Base-by-base conservation (phyloP, 2,113 vertebrate genomes). In the Alaudala cheleensis region DNA sequence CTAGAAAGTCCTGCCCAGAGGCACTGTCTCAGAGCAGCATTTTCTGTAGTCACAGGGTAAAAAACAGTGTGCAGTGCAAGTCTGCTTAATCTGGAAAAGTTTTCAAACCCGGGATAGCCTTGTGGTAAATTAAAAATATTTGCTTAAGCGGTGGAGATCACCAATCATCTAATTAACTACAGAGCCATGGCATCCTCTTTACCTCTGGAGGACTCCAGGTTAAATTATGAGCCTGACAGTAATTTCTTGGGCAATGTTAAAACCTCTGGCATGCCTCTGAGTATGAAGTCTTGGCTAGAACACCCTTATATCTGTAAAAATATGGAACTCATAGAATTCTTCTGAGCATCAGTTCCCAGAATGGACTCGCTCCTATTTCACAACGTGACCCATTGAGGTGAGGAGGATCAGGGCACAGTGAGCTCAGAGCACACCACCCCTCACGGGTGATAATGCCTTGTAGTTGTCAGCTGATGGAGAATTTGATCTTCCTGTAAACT, bases 371-470 rank as follows among this genome's bases (percentile, higher is more conserved):
- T 88, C 11, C 2, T n/a, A 13, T 81, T 89, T 92, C 44, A 28
- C 76, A 73, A 2, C 5, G n/a, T 73, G 67, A 61, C 20, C 37
- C 0, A 0, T 5, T 26, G 24, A 33, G 66, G 47, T 58, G 72
- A 66, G 72, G 33, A 79, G 24, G 24, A 70, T 28, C 45, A 66
- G 60, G 81, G 51, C 50, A 49, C 0, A 0, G 31, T 44, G 57
- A 88, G 28, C 22, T 85, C 1, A 1, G 62, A 50, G 28, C n/a
- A 54, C 21, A 11, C 9, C n/a, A 21, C 23, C 57, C 44, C 40
- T 14, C 16, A 2, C 0, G 31, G 2, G 8, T 42, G 47, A 65
- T 2, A 29, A 9, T 22, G 34, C 2, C 33, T 70, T 80, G 37
- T 69, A 12, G 17, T 17, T 29, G 33, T 65, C 42, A 66, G 12